Conservation (phyloP, 2,113 vertebrate genomes). For the Accipiter virgatus region DNA sequence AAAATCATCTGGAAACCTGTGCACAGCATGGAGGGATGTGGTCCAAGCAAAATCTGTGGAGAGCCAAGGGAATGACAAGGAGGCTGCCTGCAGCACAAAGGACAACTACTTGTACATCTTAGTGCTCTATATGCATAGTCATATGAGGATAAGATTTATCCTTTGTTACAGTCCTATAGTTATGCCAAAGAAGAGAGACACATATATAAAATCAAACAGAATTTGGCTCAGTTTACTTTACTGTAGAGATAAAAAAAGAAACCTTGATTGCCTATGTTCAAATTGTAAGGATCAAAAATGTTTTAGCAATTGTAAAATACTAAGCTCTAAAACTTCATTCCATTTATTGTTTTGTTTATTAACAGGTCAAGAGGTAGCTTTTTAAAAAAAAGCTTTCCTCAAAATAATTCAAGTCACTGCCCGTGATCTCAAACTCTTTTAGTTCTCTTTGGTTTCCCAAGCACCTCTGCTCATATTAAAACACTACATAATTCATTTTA, state of each 20-base stretch:
- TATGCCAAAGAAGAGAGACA: not conserved
- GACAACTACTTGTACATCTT: not conserved
- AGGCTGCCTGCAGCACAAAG: not conserved
- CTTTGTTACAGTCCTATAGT: not conserved
- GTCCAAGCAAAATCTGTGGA: not conserved
- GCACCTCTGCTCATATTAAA: conserved; percentile 2
- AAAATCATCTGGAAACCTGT: not conserved
- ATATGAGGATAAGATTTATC: not conserved
- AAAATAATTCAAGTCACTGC: not conserved
- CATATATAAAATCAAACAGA: not conserved
- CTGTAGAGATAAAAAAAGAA: not conserved
- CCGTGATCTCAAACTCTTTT: not conserved
- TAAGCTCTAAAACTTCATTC: not conserved
- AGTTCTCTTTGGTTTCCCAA: not conserved
- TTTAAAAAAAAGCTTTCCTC: not conserved
- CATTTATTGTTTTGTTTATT: not conserved
- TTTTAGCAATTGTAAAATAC: not conserved
- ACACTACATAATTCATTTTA: conserved; percentile 40
- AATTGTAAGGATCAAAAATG: not conserved
- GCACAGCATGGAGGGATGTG: not conserved
- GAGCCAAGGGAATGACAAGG: not conserved
- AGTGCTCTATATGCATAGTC: not conserved
- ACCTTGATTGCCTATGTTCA: not conserved
- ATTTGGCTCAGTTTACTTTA: not conserved
- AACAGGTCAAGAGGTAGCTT: not conserved